These are phyloP conservation scores for Esox lucius DNA, from an alignment of 2,797 vertebrate species.

Conservation along the genomic window DNA sequence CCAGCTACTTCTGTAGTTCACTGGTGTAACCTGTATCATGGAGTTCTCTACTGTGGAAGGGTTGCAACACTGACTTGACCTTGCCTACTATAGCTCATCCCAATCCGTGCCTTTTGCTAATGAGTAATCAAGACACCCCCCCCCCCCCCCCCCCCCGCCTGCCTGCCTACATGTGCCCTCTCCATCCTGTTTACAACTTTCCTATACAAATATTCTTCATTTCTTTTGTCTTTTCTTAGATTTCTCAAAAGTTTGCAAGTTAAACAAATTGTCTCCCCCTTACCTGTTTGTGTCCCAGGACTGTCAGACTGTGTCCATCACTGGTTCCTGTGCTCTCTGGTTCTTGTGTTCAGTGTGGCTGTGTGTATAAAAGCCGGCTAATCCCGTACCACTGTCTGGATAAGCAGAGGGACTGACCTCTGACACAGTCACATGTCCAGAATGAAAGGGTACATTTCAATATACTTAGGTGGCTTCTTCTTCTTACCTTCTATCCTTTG, in stretches of 20 bases:
- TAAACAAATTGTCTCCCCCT: constrained; percentile 2
- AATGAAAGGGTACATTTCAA: neutral
- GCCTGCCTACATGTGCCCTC: constrained; percentile 23
- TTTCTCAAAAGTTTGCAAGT: neutral
- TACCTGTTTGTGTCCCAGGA: constrained; percentile 44
- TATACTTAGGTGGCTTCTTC: neutral
- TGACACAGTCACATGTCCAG: constrained; percentile 8
- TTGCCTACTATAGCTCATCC: constrained; percentile 5
- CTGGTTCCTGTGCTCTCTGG: neutral
- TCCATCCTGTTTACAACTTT: neutral
- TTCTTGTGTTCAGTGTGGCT: neutral
- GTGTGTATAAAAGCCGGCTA: constrained; percentile 47
- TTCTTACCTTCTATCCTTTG: neutral
- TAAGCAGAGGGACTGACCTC: constrained; percentile 32
- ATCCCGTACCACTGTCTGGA: constrained; percentile 54
- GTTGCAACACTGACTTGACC: constrained; percentile 29
- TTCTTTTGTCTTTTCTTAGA: neutral
- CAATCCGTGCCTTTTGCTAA: constrained; percentile 38
- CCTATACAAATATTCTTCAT: neutral
- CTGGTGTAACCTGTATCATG: no score
- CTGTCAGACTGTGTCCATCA: constrained; percentile 33
- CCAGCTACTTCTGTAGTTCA: neutral
- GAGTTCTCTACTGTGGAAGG: neutral
- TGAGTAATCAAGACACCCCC: constrained; percentile 67
- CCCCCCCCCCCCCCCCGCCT: constrained; percentile 53